Evolutionary conservation across 2,888 invertebrate genomes (phyloP), one percentile per base, ranked within the genome.

Genomic region (Chydorus sphaericus): DNA sequence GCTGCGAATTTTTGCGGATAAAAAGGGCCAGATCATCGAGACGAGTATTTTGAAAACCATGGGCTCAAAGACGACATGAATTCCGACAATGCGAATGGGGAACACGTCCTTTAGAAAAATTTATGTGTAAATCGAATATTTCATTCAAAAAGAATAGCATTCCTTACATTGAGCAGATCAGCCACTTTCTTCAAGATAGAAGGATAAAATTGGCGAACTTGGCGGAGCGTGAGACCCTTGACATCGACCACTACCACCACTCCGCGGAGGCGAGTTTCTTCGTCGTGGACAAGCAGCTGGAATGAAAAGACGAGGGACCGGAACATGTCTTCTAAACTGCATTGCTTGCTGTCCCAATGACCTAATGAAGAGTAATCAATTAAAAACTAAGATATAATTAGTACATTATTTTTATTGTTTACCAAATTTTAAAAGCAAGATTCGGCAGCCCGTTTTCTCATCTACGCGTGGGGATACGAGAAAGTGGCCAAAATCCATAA

Each of bases 11-110:
- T 93, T 92, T 65, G 89, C 87, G 59, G 82, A 79, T 55, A 93
- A 74, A 74, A 93, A 89, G 3, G 90, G 92, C 69, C 89, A 89
- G 73, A 92, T 85, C 28, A 93, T 73, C 31, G 84, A 80, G 70
- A 90, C 91, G 31, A 92, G 83, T 73, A 89, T 80, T 68, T 90
- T 89, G 73, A 93, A 92, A 61, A 91, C 77, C 67, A 82, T 83
- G 0, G 92, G 90, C 69, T 92, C 91, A 70, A 92, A 90, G 48
- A 92, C 75, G 54, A 91, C 80, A 70, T 91, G 91, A 44, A 93
- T 77, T 28, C 84, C 88, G 70, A 91, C 92, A 57, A 92, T 74
- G 60, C 92, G 77, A 48, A 86, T 73, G 0, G 92, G 90, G 58
- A 92, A 81, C 57, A 83, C 80, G 65, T 92, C 90, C 81, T 89